Evolutionary conservation across 2,888 invertebrate species (phyloP), one percentile per base, ranked within the genome.

Genomic region (Mayetiola destructor): DNA sequence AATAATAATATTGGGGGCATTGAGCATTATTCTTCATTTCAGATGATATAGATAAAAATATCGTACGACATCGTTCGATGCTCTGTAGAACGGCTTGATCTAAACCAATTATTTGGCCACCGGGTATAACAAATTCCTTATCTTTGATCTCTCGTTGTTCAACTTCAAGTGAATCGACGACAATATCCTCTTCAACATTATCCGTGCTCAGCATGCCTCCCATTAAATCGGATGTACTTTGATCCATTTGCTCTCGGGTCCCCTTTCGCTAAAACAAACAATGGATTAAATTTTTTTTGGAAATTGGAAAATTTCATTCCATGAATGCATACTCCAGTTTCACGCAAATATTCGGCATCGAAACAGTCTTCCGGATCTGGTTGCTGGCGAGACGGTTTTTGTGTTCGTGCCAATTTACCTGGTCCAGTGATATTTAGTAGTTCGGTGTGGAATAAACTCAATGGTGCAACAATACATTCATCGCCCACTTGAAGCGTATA

Each of bases 61-160:
- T 73, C 80, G 72, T 71, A 83, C 82, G 81, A 72, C 92, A 92
- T 64, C 87, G 79, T 65, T 93, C 93, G 62, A 96, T 93, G 65
- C 94, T 89, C 66, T 90, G 88, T 1, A 94, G 72, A 60, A 95
- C 85, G 0, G 93, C 94, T 65, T 91, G 88, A 71, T 95, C 95
- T 56, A 96, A 71, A 0, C 92, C 86, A 61, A 93, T 74, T 1
- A 93, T 80, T 69, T 90, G 88, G 1, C 86, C 87, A 0, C 83
- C 84, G 53, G 82, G 82, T 57, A 84, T 74, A 0, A 83, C 76
- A 55, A 84, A 84, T 60, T 85, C 82, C 60, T 83, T 78, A 30
- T 80, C 81, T 57, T 65, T 65, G 10, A 60, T 61, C n/a, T 66
- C 65, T 2, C 74, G 71, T 0, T 72, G 71, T 0, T 72, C 77